These are phyloP conservation scores for Halocynthia aurantium DNA, from an alignment of 23 tunicate species.

Conservation along the genomic window DNA sequence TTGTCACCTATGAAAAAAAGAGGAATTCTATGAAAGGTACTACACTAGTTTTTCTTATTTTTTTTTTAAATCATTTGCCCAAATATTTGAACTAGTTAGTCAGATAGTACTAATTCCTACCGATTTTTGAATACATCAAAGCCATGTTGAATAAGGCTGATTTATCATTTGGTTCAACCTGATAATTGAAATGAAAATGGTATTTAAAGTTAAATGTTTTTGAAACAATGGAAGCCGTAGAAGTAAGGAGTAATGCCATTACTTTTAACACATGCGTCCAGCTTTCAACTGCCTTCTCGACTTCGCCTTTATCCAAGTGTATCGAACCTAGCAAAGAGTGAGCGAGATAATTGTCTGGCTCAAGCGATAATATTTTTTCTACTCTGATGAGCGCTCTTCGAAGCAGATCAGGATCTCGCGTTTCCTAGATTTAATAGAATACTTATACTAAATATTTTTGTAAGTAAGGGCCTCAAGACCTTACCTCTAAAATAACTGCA, in stretches of 20 bases:
- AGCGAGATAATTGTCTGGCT: conserved; percentile 39
- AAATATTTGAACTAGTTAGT: no score
- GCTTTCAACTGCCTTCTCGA: conserved; percentile 10
- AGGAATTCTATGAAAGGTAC: no score
- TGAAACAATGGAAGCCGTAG: no score
- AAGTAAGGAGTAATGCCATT: not conserved
- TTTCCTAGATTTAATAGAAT: conserved; percentile 15
- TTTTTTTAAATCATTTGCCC: no score
- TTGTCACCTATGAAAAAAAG: conserved; percentile 5
- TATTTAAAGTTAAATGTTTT: no score
- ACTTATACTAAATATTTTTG: no score
- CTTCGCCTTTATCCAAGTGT: conserved; percentile 39
- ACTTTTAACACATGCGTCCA: conserved; percentile 32
- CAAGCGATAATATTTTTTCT: conserved; percentile 24
- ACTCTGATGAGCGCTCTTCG: conserved; percentile 29
- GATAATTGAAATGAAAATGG: not conserved
- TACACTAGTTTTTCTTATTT: no score
- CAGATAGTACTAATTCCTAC: not conserved
- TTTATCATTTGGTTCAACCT: conserved; percentile 32
- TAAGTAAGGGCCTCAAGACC: no score
- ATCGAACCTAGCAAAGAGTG: conserved; percentile 34
- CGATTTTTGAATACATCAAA: conserved; percentile 38
- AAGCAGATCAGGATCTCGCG: conserved; percentile 22
- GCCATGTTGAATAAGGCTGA: conserved; percentile 54
- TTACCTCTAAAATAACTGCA: conserved; percentile 67